Conservation (phyloP, 2,113 vertebrate genomes). For the Dromiciops gliroides region DNA sequence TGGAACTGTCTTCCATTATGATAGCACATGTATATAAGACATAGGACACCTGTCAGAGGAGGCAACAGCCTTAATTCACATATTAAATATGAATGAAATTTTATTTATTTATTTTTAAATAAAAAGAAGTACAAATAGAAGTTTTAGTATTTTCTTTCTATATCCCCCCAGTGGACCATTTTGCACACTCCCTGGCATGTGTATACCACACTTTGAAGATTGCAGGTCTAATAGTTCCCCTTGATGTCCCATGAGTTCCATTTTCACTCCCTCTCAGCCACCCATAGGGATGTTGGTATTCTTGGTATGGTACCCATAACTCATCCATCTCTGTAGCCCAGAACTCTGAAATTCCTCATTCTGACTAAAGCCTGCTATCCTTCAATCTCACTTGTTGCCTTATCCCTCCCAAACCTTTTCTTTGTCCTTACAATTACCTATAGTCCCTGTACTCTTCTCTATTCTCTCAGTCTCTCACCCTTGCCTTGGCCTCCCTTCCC, state of each 20-base stretch:
- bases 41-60: not conserved
- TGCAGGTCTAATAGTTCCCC: not conserved
- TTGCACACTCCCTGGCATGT: not conserved
- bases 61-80: not conserved
- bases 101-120: not conserved
- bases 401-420: not conserved
- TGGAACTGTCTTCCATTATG: not conserved
- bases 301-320: not conserved
- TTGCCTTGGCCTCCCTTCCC: not conserved
- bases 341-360: not conserved
- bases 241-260: not conserved
- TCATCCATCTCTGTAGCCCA: not conserved
- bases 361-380: not conserved
- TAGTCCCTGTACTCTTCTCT: not conserved
- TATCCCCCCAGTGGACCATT: not conserved
- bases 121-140: not conserved
- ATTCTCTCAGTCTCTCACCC: not conserved
- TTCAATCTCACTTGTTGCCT: not conserved
- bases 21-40: not conserved
- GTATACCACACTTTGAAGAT: not conserved
- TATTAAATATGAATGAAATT: not conserved
- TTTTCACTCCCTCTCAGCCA: not conserved
- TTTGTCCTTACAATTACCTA: not conserved
- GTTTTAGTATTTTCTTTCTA: not conserved
- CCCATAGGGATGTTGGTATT: not conserved